Base-by-base conservation (phyloP, 2,113 vertebrate species). In the Actenoides lindsayi region DNA sequence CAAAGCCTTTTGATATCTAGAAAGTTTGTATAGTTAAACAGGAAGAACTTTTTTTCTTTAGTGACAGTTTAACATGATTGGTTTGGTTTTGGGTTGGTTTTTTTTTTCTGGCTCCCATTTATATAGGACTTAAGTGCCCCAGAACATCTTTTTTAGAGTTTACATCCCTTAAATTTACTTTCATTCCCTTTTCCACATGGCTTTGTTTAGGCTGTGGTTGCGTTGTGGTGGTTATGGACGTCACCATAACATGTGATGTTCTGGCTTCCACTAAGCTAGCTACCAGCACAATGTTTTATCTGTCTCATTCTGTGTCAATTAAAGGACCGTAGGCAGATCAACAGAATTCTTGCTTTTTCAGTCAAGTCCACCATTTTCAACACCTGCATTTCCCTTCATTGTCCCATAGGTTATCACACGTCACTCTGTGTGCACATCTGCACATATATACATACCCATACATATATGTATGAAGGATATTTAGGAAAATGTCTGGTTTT, bases 391-490 rank as follows among this genome's bases (percentile, higher is more conserved):
- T 57, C 28, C 31, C 13, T 75, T 82, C 24, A 14, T 35, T 77
- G 15, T 59, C 48, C n/a, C 17, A 5, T 20, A 24, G 16, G 11
- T 67, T 69, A 14, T 60, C 30, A 31, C 2, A 13, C 27, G 53
- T 77, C 14, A 9, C 10, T 60, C 10, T 20, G 1, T 37, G 37
- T 51, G 28, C 33, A n/a, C 33, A n/a, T 59, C 56, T 59, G 56
- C 33, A n/a, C 2, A 9, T 8, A 6, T 17, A 23, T 1, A 5
- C 19, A 57, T 3, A 35, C 1, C 0, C 44, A 68, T 50, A 60
- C 44, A 56, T 44, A 8, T 44, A 18, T 19, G 44, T 46, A 46
- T 44, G 42, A 59, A 74, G 50, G 10, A 19, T 60, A 48, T 48
- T 77, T 18, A 78, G 42, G 23, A 67, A 6, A 90, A 64, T 35